Evolutionary conservation across 2,888 invertebrate species (phyloP).

Genomic region (Notocelia uddmanniana): DNA sequence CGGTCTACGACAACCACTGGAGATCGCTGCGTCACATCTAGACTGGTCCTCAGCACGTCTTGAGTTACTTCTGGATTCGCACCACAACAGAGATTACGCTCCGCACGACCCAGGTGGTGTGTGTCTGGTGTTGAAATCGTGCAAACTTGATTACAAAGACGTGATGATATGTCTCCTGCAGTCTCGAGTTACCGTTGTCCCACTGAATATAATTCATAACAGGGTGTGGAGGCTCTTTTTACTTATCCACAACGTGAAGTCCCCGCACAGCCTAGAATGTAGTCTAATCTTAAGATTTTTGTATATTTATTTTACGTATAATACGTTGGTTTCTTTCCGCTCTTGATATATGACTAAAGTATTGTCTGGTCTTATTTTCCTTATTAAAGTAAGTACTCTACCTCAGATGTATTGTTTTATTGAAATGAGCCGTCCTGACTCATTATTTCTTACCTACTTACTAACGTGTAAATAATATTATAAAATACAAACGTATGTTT

Average conservation of each 20-base stretch:
- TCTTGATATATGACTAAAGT: neutral
- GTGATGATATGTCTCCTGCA: neutral
- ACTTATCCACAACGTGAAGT: neutral
- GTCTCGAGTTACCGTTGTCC: neutral
- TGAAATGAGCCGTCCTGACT: too few species aligned
- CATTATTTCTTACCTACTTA: too few species aligned
- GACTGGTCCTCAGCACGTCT: too few species aligned
- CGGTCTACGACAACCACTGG: too few species aligned
- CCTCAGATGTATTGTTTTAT: neutral
- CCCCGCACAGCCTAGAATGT: neutral
- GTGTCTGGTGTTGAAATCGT: too few species aligned
- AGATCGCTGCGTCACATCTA: too few species aligned
- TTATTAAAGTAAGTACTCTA: neutral
- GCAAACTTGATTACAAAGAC: neutral
- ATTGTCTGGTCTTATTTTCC: neutral
- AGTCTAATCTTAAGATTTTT: neutral
- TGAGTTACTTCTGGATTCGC: too few species aligned
- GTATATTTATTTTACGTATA: neutral
- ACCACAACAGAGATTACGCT: too few species aligned
- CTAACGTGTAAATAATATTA: too few species aligned
- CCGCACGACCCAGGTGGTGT: too few species aligned
- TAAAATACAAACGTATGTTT: too few species aligned
- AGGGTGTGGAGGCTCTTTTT: neutral
- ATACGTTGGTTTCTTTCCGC: neutral
- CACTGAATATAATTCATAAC: neutral